Conservation (phyloP, 2,888 invertebrate genomes). For the Himalopsyche anomala region DNA sequence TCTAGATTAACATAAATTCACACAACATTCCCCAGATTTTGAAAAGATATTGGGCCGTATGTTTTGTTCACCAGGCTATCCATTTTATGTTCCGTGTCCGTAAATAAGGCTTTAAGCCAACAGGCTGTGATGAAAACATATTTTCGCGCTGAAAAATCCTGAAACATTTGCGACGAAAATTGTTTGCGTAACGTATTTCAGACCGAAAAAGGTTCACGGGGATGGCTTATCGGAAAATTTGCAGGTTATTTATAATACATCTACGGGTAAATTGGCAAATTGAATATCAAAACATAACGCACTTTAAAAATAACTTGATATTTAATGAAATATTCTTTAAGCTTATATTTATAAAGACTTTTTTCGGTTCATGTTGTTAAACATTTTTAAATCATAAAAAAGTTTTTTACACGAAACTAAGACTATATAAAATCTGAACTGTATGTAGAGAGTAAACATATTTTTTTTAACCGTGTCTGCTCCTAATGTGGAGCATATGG, state of each 20-base stretch:
- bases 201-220: slow-evolving; percentile 4
- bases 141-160: slow-evolving; percentile 22
- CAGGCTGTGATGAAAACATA: slow-evolving; percentile 42
- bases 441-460: no score
- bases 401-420: no score
- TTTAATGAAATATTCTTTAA: no score
- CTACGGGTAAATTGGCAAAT: not conserved
- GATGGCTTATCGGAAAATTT: slow-evolving; percentile 17
- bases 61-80: slow-evolving; percentile 37
- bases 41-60: slow-evolving; percentile 12
- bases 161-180: slow-evolving; percentile 26
- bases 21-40: slow-evolving; percentile 2
- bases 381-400: no score
- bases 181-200: not conserved
- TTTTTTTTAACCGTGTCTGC: no score
- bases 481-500: no score
- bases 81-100: slow-evolving; percentile 22
- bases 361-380: no score
- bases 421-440: no score
- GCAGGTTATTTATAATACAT: slow-evolving; percentile 5
- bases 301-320: not conserved
- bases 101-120: slow-evolving; percentile 46
- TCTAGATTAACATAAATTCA: slow-evolving; percentile 19
- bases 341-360: no score
- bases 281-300: slow-evolving; percentile 3